Conservation (phyloP, 2,888 invertebrate genomes). For the Drosophila borborema region DNA sequence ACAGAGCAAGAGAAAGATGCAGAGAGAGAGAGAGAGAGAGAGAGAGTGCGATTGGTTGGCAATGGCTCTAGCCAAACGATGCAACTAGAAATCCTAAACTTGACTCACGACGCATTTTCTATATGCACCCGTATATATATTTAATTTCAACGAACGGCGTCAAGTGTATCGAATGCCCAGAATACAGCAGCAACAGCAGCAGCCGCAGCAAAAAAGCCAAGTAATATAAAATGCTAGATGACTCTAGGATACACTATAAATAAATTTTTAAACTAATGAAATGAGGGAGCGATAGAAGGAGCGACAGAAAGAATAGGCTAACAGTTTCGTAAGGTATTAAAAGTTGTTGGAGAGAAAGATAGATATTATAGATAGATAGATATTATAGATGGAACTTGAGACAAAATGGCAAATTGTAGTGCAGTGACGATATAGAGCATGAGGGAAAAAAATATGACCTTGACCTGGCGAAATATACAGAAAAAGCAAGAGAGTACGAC, state of each 20-base stretch:
- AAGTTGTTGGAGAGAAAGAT: no score
- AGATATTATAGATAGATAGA: no score
- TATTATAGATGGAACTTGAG: no score
- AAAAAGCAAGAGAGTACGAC: no score
- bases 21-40: not conserved
- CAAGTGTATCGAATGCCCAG: constrained; percentile 79
- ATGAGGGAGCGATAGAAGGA: no score
- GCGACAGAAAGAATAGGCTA: no score
- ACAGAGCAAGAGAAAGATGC: constrained; percentile 16
- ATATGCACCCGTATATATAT: constrained; percentile 63
- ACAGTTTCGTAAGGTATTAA: no score
- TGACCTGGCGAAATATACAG: no score
- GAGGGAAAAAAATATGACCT: no score
- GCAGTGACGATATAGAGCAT: no score
- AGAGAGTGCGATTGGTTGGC: not conserved
- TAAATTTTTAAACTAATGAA: not conserved
- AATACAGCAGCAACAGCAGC: constrained; percentile 15
- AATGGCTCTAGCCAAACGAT: constrained; percentile 44
- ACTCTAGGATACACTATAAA: constrained; percentile 23
- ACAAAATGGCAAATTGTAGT: no score
- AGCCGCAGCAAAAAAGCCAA: not conserved
- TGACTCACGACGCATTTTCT: constrained; percentile 82
- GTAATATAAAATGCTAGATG: constrained; percentile 3
- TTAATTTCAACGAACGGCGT: constrained; percentile 66
- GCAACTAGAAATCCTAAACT: constrained; percentile 76